These are phyloP conservation scores for Papilio polyxenes DNA, from an alignment of 1,140 invertebrate genomes.

Conservation along the genomic window DNA sequence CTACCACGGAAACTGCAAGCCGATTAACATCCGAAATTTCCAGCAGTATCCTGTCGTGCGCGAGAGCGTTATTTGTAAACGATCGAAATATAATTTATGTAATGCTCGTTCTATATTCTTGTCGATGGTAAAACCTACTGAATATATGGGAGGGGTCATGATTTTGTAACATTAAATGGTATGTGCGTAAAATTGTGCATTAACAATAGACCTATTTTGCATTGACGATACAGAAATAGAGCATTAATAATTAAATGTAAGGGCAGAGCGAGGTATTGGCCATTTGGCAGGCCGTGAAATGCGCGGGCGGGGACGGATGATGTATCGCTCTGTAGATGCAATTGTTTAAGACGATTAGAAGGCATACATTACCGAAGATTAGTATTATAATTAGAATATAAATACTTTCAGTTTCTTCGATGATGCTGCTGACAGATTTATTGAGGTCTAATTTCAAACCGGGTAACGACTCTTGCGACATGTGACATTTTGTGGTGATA, in stretches of 20 bases:
- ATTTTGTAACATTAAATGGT: slow-evolving; percentile 21
- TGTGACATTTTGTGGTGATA: slow-evolving; percentile 19
- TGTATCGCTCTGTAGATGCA: slow-evolving; percentile 27
- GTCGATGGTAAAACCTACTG: neutral
- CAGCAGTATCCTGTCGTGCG: slow-evolving; percentile 43
- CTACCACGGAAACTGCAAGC: slow-evolving; percentile 66
- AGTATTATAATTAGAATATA: slow-evolving; percentile 33
- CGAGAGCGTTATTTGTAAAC: slow-evolving; percentile 31
- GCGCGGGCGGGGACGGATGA: slow-evolving; percentile 32
- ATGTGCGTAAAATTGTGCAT: neutral
- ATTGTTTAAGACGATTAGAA: slow-evolving; percentile 28
- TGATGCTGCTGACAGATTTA: slow-evolving; percentile 33
- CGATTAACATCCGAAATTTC: slow-evolving; percentile 52
- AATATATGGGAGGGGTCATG: neutral
- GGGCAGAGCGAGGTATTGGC: slow-evolving; percentile 27
- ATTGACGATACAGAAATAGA: slow-evolving; percentile 37
- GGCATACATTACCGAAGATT: slow-evolving; percentile 23
- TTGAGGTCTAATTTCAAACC: slow-evolving; percentile 16
- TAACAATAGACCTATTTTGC: slow-evolving; percentile 10
- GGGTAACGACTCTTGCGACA: slow-evolving; percentile 33
- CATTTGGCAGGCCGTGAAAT: slow-evolving; percentile 38
- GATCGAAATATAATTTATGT: slow-evolving; percentile 15
- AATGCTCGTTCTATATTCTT: neutral
- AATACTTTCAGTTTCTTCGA: slow-evolving; percentile 33
- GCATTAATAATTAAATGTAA: slow-evolving; percentile 38